A percentile compares a stretch with the other conserved stretches of the same genome.
phyloP scores from a whole-genome alignment of 2,797 vertebrate species.

The Notolabrus celidotus region DNA sequence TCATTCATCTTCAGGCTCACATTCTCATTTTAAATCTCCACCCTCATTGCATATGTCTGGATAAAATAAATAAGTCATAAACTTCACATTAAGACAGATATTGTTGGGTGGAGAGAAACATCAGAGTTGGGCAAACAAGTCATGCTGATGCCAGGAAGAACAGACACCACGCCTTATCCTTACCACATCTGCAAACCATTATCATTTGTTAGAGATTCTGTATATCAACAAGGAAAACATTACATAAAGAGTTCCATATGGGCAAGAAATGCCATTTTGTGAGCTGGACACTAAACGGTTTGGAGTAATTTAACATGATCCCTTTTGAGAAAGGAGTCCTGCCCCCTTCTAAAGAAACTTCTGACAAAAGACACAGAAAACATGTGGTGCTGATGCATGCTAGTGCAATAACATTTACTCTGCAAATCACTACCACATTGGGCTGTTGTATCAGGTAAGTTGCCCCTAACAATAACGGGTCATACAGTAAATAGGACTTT shows the following conservation, averaged over 20 bases:
- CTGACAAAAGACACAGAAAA: slow-evolving; percentile 66
- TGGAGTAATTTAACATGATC: slow-evolving; percentile 93
- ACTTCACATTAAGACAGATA: slow-evolving; percentile 66
- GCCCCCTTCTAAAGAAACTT: slow-evolving; percentile 47
- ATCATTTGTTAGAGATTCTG: slow-evolving; percentile 94
- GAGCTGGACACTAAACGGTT: slow-evolving; percentile 92
- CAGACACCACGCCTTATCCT: slow-evolving; percentile 85
- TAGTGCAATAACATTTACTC: slow-evolving; percentile 85
- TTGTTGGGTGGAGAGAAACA: slow-evolving; percentile 43
- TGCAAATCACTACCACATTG: slow-evolving; percentile 90
- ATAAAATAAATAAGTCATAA: slow-evolving; percentile 66
- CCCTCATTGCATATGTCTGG: slow-evolving; percentile 24
- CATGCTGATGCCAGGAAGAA: slow-evolving; percentile 85
- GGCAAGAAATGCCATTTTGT: slow-evolving; percentile 88
- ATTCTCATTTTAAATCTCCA: slow-evolving; percentile 9
- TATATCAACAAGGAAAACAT: slow-evolving; percentile 92
- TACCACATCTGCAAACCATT: slow-evolving; percentile 93
- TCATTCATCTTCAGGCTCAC: no score
- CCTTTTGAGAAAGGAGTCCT: slow-evolving; percentile 86
- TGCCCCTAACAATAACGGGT: slow-evolving; percentile 53
- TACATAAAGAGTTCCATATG: slow-evolving; percentile 95
- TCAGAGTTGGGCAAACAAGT: slow-evolving; percentile 50
- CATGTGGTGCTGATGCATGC: slow-evolving; percentile 77
- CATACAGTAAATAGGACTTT: slow-evolving; percentile 55
- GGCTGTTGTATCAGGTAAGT: slow-evolving; percentile 77